Percentiles rank a stretch among this genome's conserved stretches.
Evolutionary conservation across 2,888 invertebrate genomes (phyloP).

Genomic region (Chironomus riparius): DNA sequence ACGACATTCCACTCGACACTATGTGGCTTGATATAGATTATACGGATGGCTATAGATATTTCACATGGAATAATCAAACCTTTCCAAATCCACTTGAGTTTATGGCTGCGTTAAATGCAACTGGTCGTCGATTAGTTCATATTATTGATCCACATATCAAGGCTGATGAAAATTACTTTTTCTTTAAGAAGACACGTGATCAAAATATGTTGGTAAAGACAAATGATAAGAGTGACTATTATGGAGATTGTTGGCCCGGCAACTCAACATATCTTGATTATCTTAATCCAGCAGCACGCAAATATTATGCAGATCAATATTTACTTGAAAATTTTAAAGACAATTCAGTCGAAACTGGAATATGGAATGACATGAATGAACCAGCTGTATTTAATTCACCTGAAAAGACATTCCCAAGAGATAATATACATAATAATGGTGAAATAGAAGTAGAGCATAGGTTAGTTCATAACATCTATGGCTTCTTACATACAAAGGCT

Average conservation of each 20-base stretch:
- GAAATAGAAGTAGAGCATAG: constrained; percentile 62
- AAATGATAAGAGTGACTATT: constrained; percentile 85
- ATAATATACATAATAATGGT: constrained; percentile 71
- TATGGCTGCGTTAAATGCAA: constrained; percentile 79
- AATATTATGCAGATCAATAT: constrained; percentile 69
- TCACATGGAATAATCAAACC: constrained; percentile 92
- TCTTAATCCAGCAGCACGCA: constrained; percentile 71
- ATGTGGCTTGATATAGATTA: constrained; percentile 99
- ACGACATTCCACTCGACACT: constrained; percentile 90
- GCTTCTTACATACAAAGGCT: constrained; percentile 57
- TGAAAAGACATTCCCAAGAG: constrained; percentile 96
- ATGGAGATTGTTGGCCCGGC: constrained; percentile 99
- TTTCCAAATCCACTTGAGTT: constrained; percentile 80
- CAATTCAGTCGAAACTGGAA: constrained; percentile 71
- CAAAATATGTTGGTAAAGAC: constrained; percentile 37
- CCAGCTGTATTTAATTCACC: constrained; percentile 98
- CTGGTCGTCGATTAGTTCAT: constrained; percentile 84
- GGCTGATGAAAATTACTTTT: constrained; percentile 75
- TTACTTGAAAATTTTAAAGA: constrained; percentile 46
- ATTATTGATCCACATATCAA: constrained; percentile 99
- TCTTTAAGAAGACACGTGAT: constrained; percentile 64
- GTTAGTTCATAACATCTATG: constrained; percentile 91
- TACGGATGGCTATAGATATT: constrained; percentile 93
- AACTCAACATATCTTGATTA: constrained; percentile 92
- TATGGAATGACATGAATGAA: constrained; percentile 99